Evolutionary conservation across 2,797 vertebrate genomes (phyloP).

Genomic region (Neoniphon sammara): DNA sequence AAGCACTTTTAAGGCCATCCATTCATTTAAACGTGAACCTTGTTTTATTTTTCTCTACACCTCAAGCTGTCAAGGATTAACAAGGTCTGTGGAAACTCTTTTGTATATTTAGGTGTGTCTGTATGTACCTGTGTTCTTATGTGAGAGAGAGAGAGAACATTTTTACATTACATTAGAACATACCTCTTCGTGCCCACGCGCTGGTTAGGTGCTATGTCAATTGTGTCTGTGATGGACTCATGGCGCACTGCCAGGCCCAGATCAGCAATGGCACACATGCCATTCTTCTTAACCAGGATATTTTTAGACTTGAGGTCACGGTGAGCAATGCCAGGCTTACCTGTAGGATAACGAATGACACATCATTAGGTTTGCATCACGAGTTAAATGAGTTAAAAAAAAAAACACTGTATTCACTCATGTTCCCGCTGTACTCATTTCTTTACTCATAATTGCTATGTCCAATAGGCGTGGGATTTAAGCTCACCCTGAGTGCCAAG

Average conservation of each 20-base stretch:
- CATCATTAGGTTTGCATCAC: constrained; percentile 18
- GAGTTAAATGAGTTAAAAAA: no score
- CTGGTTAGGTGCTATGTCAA: constrained; percentile 98
- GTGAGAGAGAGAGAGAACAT: not conserved
- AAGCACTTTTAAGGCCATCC: no score
- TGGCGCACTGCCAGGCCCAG: constrained; percentile 97
- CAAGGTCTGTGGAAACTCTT: no score
- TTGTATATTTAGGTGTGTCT: no score
- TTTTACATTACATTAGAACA: constrained; percentile 8
- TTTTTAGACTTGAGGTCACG: constrained; percentile 99
- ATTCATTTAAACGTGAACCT: no score
- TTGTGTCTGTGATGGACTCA: constrained; percentile 95
- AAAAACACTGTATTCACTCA: not conserved
- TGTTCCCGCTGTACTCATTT: not conserved
- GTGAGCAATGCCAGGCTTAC: constrained; percentile 98
- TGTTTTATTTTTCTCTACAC: no score
- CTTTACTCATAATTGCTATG: not conserved
- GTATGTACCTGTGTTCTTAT: not conserved
- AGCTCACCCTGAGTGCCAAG: constrained; percentile 96
- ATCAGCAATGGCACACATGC: constrained; percentile 96
- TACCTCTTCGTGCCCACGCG: constrained; percentile 98
- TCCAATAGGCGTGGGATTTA: not conserved
- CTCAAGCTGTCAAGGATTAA: no score
- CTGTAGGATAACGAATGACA: constrained; percentile 72
- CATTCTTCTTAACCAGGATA: constrained; percentile 98